These are phyloP conservation scores for Gnathonemus echidnorhynchus DNA, from an alignment of 2,113 vertebrate genomes.

Conservation along the genomic window DNA sequence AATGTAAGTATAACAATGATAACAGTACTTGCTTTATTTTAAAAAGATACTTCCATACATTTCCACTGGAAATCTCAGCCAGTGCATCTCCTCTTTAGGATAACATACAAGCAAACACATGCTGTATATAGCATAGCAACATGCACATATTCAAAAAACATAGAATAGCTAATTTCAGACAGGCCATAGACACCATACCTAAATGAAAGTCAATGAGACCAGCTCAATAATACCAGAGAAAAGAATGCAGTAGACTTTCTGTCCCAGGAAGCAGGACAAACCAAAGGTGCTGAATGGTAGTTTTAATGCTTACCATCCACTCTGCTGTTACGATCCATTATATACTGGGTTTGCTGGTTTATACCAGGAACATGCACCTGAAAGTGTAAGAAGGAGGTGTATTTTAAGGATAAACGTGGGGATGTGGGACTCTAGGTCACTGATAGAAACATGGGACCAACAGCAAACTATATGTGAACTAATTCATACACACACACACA, in stretches of 20 bases:
- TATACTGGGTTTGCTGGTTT: neutral
- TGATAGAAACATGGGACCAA: neutral
- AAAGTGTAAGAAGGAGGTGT: neutral
- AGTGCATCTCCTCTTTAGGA: too few relatives aligned
- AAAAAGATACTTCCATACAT: too few relatives aligned
- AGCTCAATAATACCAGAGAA: neutral
- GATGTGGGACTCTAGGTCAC: neutral
- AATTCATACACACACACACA: neutral
- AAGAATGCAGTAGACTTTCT: neutral
- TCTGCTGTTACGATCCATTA: neutral
- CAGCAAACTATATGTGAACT: neutral
- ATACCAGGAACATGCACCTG: neutral
- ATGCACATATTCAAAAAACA: too few relatives aligned
- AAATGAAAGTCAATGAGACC: too few relatives aligned
- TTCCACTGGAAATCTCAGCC: too few relatives aligned
- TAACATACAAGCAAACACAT: too few relatives aligned
- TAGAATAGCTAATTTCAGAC: too few relatives aligned
- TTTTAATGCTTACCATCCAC: neutral
- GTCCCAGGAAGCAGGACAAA: neutral
- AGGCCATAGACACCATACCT: too few relatives aligned
- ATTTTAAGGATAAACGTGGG: neutral
- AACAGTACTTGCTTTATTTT: too few relatives aligned
- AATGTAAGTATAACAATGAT: too few relatives aligned
- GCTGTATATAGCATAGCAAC: too few relatives aligned
- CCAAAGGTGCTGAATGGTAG: neutral